Conservation (phyloP, 2,797 vertebrate species). For the Gallinago nigripennis region DNA sequence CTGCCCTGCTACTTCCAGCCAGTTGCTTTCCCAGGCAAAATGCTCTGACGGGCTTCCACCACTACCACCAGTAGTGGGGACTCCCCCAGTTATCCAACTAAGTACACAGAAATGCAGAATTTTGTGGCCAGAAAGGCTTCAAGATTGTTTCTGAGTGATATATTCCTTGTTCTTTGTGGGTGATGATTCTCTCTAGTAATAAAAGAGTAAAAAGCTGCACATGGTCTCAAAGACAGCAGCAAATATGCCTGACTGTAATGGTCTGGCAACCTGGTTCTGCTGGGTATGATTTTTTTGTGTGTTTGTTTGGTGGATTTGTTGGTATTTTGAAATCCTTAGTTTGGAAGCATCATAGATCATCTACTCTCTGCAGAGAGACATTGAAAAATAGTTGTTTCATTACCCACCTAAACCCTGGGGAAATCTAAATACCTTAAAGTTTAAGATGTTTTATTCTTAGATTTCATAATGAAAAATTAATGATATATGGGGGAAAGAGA, state of each 20-base stretch:
- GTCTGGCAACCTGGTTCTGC: background rate
- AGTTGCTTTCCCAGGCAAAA: background rate
- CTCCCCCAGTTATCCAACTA: background rate
- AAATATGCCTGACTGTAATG: background rate
- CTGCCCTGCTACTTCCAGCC: background rate
- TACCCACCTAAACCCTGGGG: constrained; percentile 59
- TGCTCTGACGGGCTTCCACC: background rate
- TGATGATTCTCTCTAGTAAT: background rate
- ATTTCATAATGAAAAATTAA: constrained; percentile 67
- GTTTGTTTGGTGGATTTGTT: background rate
- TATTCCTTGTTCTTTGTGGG: background rate
- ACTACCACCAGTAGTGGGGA: background rate
- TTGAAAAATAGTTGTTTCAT: constrained; percentile 60
- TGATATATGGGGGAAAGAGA: constrained; percentile 56
- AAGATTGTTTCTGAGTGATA: background rate
- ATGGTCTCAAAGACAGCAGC: background rate
- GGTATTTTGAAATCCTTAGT: background rate
- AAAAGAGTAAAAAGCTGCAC: background rate
- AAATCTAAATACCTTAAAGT: constrained; percentile 69
- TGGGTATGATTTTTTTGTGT: background rate
- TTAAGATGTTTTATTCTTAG: constrained; percentile 65
- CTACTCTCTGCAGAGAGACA: constrained; percentile 22
- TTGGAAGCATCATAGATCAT: constrained; percentile 48
- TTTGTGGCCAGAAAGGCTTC: background rate
- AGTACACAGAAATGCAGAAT: background rate